Evolutionary conservation across 2,113 vertebrate genomes (phyloP).

Genomic region (Phaethornis superciliosus): DNA sequence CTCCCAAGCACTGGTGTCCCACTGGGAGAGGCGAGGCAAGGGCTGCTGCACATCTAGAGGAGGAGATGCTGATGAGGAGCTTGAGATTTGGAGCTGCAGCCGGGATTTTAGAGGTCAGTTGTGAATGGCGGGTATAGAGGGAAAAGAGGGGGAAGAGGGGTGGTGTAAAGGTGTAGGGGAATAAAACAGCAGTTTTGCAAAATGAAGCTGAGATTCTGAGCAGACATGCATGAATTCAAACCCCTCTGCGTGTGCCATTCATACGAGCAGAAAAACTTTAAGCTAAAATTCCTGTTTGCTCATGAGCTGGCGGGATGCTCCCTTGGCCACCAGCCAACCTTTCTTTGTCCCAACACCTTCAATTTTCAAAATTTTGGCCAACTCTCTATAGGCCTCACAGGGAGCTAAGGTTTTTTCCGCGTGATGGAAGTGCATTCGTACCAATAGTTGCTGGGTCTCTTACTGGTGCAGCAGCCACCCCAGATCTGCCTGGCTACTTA

Average conservation of each 20-base stretch:
- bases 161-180: background rate
- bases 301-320: background rate
- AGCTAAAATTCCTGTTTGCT: background rate
- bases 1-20: background rate
- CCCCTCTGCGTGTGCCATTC: background rate
- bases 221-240: rapidly evolving
- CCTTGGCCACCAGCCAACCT: background rate
- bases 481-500: background rate
- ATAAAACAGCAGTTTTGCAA: rapidly evolving
- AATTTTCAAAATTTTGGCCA: background rate
- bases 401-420: background rate
- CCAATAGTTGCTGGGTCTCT: rapidly evolving
- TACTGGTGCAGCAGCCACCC: background rate
- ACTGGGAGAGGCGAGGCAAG: background rate
- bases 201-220: background rate
- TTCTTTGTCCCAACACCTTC: background rate
- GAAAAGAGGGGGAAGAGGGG: rapidly evolving
- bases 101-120: background rate
- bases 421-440: rapidly evolving
- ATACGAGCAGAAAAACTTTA: rapidly evolving
- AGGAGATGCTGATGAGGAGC: background rate
- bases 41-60: background rate
- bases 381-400: background rate
- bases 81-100: background rate
- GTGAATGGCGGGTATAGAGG: background rate